Evolutionary conservation across 2,797 vertebrate species (phyloP).

Genomic region (Paguma larvata): DNA sequence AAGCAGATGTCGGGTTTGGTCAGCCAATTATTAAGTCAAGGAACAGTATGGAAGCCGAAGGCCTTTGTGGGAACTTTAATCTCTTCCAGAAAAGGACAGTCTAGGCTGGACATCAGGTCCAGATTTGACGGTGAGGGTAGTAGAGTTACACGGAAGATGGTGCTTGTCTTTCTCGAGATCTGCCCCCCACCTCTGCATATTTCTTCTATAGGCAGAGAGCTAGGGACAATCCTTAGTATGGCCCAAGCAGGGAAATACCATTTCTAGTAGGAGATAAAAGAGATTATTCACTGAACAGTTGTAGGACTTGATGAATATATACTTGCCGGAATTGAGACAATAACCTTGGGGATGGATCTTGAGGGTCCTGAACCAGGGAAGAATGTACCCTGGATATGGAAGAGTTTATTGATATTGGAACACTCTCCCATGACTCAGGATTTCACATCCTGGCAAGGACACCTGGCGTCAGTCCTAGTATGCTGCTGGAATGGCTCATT

Average conservation of each 20-base stretch:
- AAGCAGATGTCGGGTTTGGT: neutral
- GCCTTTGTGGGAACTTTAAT: neutral
- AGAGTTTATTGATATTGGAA: slow-evolving; percentile 12
- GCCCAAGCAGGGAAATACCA: neutral
- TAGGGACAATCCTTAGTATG: neutral
- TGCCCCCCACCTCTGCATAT: neutral
- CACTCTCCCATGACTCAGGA: slow-evolving; percentile 55
- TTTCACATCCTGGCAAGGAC: slow-evolving; percentile 56
- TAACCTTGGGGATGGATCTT: slow-evolving; percentile 30
- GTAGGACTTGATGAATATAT: neutral
- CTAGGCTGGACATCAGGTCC: neutral
- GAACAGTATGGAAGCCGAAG: slow-evolving; percentile 2
- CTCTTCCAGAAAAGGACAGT: neutral
- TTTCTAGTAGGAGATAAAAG: neutral
- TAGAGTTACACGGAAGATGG: neutral
- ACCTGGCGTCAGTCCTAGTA: slow-evolving; percentile 30
- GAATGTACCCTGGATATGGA: neutral
- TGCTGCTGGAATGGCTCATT: slow-evolving; percentile 21
- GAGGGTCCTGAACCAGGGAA: neutral
- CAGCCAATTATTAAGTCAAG: neutral
- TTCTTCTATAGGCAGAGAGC: neutral
- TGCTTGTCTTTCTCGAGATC: neutral
- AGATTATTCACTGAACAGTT: neutral
- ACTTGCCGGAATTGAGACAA: neutral
- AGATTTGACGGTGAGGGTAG: neutral